Evolutionary conservation across 2,113 vertebrate species (phyloP).

Genomic region (Brienomyrus brachyistius): DNA sequence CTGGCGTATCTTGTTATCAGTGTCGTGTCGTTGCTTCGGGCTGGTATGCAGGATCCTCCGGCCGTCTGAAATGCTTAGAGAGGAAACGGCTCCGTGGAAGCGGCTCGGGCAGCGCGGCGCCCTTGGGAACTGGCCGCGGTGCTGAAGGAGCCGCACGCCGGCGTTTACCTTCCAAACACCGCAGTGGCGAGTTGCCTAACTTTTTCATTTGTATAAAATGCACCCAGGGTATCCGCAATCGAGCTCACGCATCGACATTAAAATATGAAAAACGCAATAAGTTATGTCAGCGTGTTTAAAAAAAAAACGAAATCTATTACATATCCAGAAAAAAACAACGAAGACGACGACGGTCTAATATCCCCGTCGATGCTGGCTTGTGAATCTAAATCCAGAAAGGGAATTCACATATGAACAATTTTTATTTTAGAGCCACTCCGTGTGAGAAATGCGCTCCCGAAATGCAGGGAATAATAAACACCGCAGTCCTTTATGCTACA

Average conservation of each 20-base stretch:
- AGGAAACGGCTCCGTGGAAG: too few relatives aligned
- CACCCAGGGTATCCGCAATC: not conserved
- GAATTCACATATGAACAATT: not conserved
- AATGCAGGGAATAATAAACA: not conserved
- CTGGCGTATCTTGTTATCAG: not conserved
- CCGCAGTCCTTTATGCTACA: not conserved
- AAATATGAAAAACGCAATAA: not conserved
- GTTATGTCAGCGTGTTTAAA: not conserved
- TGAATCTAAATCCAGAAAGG: not conserved
- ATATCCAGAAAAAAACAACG: not conserved
- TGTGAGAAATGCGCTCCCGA: not conserved
- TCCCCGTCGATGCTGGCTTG: not conserved
- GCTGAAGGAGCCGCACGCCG: conserved; percentile 23
- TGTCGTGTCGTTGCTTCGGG: not conserved
- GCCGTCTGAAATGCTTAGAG: not conserved
- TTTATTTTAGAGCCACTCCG: not conserved
- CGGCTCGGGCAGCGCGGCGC: not conserved
- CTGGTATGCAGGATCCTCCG: not conserved
- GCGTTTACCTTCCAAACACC: conserved; percentile 12
- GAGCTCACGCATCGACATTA: not conserved
- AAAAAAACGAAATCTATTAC: not conserved
- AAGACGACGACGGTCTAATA: not conserved
- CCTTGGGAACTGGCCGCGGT: conserved; percentile 28
- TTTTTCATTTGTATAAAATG: not conserved
- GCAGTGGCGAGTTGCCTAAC: conserved; percentile 17